Conservation (phyloP, 2,797 vertebrate species). For the Sebastiscus albofasciatus region DNA sequence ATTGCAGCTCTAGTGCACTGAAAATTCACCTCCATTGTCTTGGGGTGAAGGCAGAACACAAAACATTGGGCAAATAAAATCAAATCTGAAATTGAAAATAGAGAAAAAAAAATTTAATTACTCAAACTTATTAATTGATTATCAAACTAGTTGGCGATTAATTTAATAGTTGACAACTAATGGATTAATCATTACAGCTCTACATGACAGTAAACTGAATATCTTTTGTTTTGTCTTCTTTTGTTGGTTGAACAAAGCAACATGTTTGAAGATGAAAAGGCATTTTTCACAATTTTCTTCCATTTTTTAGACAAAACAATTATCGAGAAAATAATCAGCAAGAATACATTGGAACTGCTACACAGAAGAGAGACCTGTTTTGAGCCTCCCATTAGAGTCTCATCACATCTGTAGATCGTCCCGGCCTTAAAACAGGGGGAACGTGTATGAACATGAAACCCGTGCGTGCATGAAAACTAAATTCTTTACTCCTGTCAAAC, state of each 20-base stretch:
- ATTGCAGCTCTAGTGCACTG: not conserved
- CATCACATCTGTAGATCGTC: not conserved
- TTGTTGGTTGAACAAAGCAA: not conserved
- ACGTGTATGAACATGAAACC: conserved; percentile 58
- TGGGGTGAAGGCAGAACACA: too few relatives aligned
- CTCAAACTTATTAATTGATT: too few relatives aligned
- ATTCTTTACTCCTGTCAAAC: conserved; percentile 28
- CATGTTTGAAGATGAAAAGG: not conserved
- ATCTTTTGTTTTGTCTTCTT: not conserved
- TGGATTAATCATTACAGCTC: too few relatives aligned
- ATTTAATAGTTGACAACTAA: too few relatives aligned
- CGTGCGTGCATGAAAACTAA: not conserved
- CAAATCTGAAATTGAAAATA: too few relatives aligned
- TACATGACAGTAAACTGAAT: not conserved
- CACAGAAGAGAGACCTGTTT: not conserved
- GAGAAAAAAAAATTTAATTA: too few relatives aligned
- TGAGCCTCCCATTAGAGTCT: not conserved
- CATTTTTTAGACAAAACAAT: not conserved
- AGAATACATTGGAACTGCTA: not conserved
- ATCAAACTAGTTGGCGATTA: too few relatives aligned
- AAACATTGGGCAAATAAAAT: too few relatives aligned
- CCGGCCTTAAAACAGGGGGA: conserved; percentile 19
- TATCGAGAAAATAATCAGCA: not conserved
- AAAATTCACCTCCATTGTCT: too few relatives aligned
- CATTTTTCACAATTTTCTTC: too few relatives aligned